Evolutionary conservation across 2,113 vertebrate genomes (phyloP), one percentile per base, ranked within the genome.

Genomic region (Vulpes ferrilata): DNA sequence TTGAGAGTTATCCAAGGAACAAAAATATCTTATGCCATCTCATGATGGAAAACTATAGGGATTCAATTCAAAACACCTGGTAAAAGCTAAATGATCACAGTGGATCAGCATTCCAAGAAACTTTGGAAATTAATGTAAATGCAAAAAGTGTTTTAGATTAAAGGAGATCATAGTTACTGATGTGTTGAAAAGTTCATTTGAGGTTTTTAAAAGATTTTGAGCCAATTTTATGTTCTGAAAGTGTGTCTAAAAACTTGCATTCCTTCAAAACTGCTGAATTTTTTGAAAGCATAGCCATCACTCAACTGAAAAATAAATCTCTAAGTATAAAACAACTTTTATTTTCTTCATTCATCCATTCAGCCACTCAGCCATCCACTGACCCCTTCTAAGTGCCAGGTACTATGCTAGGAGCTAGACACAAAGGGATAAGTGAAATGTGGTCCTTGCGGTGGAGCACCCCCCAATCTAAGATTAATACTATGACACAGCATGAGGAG

Each of bases 171-270:
- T 83, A 97, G 85, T 92, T 92, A 80, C 62, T 48, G 67, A 55
- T 73, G 30, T 0, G n/a, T 62, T 96, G 96, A 97, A 97, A 98
- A 85, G 83, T 7, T 97, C 92, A 97, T 97, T 96, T 98, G 60
- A 98, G 95, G 97, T 97, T 98, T 98, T 95, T 83, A 93, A 95
- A 96, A 94, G 87, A 30, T 80, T 97, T 95, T 95, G 74, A 97
- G 86, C 83, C 91, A 97, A 96, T 64, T 95, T 74, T 97, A 0
- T 71, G 96, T 97, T 98, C 98, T 86, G 81, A 96, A 84, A 95
- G 17, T 96, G 69, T 74, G 96, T 97, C 95, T 98, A 98, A 97
- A 97, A 48, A 57, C 67, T 96, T 69, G 22, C 98, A 84, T 74
- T 96, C 83, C 97, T 97, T 30, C 90, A 97, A 59, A 90, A 88